Conservation (phyloP, 2,888 invertebrate genomes). For the Oxycera nigricornis region DNA sequence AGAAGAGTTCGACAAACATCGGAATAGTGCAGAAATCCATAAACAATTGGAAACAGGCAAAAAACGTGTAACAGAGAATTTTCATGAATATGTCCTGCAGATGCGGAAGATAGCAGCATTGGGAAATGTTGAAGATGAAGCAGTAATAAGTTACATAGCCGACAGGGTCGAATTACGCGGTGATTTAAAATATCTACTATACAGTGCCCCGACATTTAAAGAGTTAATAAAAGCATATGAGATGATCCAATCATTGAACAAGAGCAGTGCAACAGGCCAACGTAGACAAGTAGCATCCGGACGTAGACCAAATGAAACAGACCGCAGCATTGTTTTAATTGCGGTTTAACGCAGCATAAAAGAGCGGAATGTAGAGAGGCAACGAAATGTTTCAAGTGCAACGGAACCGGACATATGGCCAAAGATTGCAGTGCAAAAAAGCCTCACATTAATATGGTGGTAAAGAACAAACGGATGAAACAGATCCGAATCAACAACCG, state of each 20-base stretch:
- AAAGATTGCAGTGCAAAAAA: slow-evolving; percentile 4
- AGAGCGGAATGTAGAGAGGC: slow-evolving; percentile 23
- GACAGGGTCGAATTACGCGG: not conserved
- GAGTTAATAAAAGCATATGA: slow-evolving; percentile 9
- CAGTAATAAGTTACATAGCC: not conserved
- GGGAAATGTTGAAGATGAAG: not conserved
- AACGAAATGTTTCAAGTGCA: slow-evolving; percentile 39
- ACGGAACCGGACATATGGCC: not conserved
- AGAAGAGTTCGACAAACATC: slow-evolving; percentile 11
- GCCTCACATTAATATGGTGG: slow-evolving; percentile 4
- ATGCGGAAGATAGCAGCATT: slow-evolving; percentile 9
- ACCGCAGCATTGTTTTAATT: slow-evolving; percentile 37
- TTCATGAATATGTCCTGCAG: slow-evolving; percentile 19
- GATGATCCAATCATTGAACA: not conserved
- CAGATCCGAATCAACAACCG: not conserved
- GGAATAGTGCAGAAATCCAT: not conserved
- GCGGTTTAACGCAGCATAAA: slow-evolving; percentile 39
- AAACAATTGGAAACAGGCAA: not conserved
- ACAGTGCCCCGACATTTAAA: not conserved
- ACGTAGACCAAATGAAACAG: not conserved
- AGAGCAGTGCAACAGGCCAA: not conserved
- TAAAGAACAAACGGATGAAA: not conserved
- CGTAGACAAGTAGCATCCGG: not conserved
- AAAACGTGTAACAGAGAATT: not conserved
- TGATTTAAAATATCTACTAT: not conserved